A percentile compares a stretch with the other conserved stretches of the same genome.
Conservation (phyloP, 1,140 invertebrate genomes). For the Lamellibrachia luymesi region DNA sequence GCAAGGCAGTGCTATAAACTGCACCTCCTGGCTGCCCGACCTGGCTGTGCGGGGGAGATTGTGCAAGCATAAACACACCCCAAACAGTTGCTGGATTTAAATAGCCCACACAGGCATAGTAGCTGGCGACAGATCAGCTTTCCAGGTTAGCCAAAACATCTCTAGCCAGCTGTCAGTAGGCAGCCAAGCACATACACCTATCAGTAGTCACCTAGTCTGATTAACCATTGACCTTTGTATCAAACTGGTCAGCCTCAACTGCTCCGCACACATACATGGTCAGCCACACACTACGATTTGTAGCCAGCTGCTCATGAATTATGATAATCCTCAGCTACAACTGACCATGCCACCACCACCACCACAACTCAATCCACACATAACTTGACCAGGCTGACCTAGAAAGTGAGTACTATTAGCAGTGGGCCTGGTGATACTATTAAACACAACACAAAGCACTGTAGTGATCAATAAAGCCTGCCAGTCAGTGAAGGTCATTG, state of each 20-base stretch:
- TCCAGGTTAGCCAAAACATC: background rate
- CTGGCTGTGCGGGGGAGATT: background rate
- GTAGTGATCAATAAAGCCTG: background rate
- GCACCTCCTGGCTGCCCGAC: background rate
- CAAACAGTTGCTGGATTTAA: background rate
- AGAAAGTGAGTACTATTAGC: background rate
- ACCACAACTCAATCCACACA: background rate
- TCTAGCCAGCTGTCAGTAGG: background rate
- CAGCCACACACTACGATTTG: background rate
- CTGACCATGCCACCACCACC: background rate
- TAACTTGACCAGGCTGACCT: background rate
- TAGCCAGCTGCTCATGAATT: background rate
- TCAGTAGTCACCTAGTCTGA: background rate
- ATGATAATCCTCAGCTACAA: background rate
- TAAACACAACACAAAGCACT: background rate
- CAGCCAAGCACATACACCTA: background rate
- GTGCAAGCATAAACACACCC: constrained; percentile 3
- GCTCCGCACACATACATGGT: background rate
- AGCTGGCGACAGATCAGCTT: background rate
- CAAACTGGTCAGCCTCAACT: background rate
- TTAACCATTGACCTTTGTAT: background rate
- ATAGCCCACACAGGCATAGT: background rate
- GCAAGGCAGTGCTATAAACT: background rate
- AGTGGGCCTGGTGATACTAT: background rate
- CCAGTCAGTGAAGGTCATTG: background rate